Evolutionary conservation across 2,113 vertebrate species (phyloP), one percentile per base, ranked within the genome.

Genomic region (Sakesphorus luctuosus): DNA sequence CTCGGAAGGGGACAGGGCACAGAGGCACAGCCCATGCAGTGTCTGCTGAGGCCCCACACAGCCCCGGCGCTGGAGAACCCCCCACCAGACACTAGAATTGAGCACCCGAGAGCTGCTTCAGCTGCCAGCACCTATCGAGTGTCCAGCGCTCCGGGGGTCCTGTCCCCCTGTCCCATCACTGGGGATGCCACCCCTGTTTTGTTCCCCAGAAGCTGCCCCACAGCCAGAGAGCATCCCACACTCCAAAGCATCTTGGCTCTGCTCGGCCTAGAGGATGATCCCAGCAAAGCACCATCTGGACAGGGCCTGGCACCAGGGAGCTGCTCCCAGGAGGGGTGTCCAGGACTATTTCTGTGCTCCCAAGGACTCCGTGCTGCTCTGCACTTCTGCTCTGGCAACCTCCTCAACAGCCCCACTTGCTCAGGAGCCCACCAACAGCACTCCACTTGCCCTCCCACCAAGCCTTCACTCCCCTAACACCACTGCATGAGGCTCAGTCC

Each of bases 201-300:
- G 7, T 15, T 21, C 40, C 33, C 47, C 10, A 2, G 26, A 56
- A 31, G 33, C 71, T 38, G 66, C 33, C 38, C 67, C 5, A 11
- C 2, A 46, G 12, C 19, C 1, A 0, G 11, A 1, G 6, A 38
- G 67, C 28, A 5, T 40, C 5, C 49, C 5, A 14, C 1, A 49
- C 35, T 69, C 66, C 31, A 0, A 0, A 43, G 58, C 29, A 13
- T 2, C 1, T 10, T 1, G 17, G 12, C 16, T 17, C 49, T 0
- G 0, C 65, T 31, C 6, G 1, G 72, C 13, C 28, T 15, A 16
- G 3, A 6, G 35, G 23, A 21, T 15, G 33, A 18, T 12, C 3
- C 10, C 0, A 1, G 52, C 38, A 62, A 11, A 46, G 16, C 72
- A 71, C 6, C 1, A 1, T 43, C 53, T 50, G 7, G 38, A n/a